phyloP scores from a whole-genome alignment of 2,888 invertebrate species.

The Lochmaea capreae region DNA sequence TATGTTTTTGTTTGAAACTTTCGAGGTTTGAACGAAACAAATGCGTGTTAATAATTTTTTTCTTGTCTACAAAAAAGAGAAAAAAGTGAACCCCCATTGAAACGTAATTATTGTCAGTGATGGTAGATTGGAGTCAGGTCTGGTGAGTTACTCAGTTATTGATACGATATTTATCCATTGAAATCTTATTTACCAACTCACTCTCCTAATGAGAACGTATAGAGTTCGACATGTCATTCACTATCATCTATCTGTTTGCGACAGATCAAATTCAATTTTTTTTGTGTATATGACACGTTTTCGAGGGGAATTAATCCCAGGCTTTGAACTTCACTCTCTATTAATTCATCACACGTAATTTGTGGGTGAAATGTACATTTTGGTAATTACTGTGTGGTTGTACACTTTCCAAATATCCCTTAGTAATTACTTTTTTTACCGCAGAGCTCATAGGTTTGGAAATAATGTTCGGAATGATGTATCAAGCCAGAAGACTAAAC shows the following conservation, averaged over 20 bases:
- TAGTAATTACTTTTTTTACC: not conserved
- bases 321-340: not conserved
- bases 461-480: too few relatives aligned
- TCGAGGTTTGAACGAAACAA: too few relatives aligned
- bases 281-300: not conserved
- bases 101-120: too few relatives aligned
- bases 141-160: too few relatives aligned
- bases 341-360: not conserved
- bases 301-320: not conserved
- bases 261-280: not conserved
- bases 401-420: not conserved
- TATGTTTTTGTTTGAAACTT: too few relatives aligned
- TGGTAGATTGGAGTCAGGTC: too few relatives aligned
- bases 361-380: slow-evolving; percentile 1
- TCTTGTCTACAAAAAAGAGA: too few relatives aligned
- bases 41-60: too few relatives aligned
- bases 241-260: not conserved
- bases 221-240: not conserved
- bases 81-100: too few relatives aligned
- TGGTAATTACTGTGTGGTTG: not conserved
- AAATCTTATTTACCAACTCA: not conserved
- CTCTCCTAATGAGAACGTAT: slow-evolving; percentile 5
- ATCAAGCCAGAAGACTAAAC: too few relatives aligned
- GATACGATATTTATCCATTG: not conserved
- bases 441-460: too few relatives aligned